Conservation (phyloP, 2,888 invertebrate genomes). For the Trypoxylon attenuatum region DNA sequence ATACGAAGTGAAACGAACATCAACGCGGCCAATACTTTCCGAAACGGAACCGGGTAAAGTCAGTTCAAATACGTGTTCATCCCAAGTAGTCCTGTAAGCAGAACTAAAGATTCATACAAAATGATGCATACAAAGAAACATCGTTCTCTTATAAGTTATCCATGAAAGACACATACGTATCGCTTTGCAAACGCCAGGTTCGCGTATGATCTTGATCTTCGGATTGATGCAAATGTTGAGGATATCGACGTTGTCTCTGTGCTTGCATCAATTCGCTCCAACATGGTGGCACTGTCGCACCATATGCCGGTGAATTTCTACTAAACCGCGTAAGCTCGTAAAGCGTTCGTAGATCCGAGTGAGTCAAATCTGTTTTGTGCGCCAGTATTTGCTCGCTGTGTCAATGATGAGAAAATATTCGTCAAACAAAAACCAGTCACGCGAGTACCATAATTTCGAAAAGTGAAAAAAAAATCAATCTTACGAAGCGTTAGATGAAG, state of each 20-base stretch:
- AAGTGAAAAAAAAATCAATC: constrained; percentile 25
- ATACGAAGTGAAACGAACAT: constrained; percentile 90
- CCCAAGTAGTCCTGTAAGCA: constrained; percentile 83
- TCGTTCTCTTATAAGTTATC: background rate
- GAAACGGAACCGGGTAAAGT: constrained; percentile 85
- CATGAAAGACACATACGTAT: constrained; percentile 77
- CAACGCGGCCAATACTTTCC: constrained; percentile 88
- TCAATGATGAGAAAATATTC: background rate
- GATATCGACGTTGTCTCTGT: constrained; percentile 90
- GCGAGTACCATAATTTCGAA: background rate
- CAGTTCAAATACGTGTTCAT: constrained; percentile 93
- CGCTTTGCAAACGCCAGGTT: constrained; percentile 92
- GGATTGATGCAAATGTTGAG: constrained; percentile 83
- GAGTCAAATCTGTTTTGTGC: constrained; percentile 78
- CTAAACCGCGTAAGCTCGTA: constrained; percentile 87
- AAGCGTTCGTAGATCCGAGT: constrained; percentile 81
- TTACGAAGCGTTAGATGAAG: constrained; percentile 65
- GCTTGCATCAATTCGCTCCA: constrained; percentile 96
- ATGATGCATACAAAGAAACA: background rate
- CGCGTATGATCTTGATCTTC: constrained; percentile 85
- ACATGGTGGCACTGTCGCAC: constrained; percentile 93
- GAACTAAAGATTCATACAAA: constrained; percentile 1
- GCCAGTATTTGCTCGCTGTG: constrained; percentile 73
- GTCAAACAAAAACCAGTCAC: background rate
- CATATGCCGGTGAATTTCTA: constrained; percentile 81